phyloP scores from a whole-genome alignment of 2,797 vertebrate genomes.

The Argentina silus region DNA sequence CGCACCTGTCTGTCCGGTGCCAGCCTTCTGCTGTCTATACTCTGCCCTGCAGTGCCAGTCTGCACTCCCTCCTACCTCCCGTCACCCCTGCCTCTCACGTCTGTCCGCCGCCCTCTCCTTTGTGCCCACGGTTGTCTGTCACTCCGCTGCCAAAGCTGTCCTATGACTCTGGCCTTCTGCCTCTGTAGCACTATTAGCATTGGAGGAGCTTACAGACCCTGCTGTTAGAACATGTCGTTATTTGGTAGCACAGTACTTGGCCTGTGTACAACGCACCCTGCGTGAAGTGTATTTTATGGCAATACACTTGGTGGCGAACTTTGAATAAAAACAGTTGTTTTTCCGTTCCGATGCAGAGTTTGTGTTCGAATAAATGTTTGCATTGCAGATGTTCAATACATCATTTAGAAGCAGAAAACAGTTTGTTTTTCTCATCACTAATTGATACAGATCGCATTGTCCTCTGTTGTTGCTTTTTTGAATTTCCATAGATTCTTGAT shows the following conservation, averaged over 20 bases:
- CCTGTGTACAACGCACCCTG: no score
- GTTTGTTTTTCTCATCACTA: neutral
- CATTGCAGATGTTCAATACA: no score
- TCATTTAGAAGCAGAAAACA: no score
- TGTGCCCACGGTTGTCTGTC: neutral
- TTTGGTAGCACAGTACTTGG: constrained; percentile 1
- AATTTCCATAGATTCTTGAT: neutral
- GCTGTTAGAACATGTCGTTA: constrained; percentile 38
- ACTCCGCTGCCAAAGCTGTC: neutral
- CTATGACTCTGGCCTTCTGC: neutral
- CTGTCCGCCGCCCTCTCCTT: neutral
- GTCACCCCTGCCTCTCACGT: neutral
- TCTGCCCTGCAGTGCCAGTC: neutral
- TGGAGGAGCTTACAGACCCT: constrained; percentile 29
- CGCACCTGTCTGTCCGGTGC: constrained; percentile 10
- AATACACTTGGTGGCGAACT: no score
- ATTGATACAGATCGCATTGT: no score
- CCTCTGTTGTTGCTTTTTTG: constrained; percentile 21
- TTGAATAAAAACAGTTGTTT: no score
- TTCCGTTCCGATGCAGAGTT: no score
- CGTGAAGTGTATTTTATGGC: no score
- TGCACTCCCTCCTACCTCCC: neutral
- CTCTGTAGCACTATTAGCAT: no score
- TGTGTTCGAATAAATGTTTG: no score
- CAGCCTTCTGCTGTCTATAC: neutral